Evolutionary conservation across 2,888 invertebrate species (phyloP), one percentile per base, ranked within the genome.

Genomic region (Lathronympha strigana): DNA sequence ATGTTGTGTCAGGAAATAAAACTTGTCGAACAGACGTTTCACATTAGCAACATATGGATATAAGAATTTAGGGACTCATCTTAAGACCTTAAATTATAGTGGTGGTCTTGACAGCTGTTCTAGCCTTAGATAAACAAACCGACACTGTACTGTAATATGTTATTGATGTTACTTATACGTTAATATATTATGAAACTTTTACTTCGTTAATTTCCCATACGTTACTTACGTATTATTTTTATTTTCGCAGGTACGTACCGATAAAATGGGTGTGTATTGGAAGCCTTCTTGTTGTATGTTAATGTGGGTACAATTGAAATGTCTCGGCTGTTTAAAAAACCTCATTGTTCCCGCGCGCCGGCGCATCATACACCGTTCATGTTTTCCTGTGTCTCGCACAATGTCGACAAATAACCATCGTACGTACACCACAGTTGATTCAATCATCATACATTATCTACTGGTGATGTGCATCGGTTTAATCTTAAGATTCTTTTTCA

Each of bases 261-360:
- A 70, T 71, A 71, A 72, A 70, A 63, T 67, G 63, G 68, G 69
- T 61, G 70, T 68, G 68, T 67, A 64, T 66, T 68, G 66, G 72
- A 68, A 71, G 70, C 69, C 71, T 71, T 75, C 72, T 73, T 70
- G 73, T 73, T 72, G 71, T 76, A 73, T 74, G 75, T 74, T 76
- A 75, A 76, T 78, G 77, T 76, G 76, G 72, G 74, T 71, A 68
- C 77, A 75, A 79, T 78, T 81, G 80, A 78, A 78, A 80, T 76
- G 78, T 81, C 77, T 78, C 73, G 68, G 69, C 73, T 63, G 83
- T 85, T 85, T 83, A 80, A 82, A 84, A 84, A 84, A 79, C 76
- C 71, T 83, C 81, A 86, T 86, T 86, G 85, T 86, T 82, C 76
- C 69, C 69, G 68, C 21, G 49, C 31, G 71, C 71, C 66, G 73